Base-by-base conservation (phyloP, 1,140 invertebrate species). In the Parapsyche elsis region DNA sequence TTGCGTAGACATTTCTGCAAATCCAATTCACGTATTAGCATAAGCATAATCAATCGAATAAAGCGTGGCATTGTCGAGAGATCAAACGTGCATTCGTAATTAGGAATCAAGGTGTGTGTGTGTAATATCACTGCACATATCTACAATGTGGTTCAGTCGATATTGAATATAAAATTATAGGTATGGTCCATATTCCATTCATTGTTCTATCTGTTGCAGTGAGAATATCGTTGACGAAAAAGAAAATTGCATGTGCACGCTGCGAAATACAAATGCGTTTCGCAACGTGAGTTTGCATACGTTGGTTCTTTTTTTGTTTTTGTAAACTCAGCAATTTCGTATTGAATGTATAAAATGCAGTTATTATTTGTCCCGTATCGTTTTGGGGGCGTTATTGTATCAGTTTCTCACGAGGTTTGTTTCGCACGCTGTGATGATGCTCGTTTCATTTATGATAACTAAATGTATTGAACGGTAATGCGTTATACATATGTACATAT, bases 1-100 rank as follows among this genome's bases (percentile, higher is more conserved):
- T 53, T 53, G 16, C 16, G 49, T 53, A 53, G 12, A 53, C 16
- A 53, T 53, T 53, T 12, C 12, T 53, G 16, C 16, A 53, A 53
- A 38, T 38, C 1, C 30, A 7, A 12, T 53, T 53, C 12, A 12
- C 2, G 4, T 53, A 5, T 53, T 53, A 53, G 49, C 49, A 53
- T 53, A 53, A 46, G 5, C 49, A 16, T 53, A 53, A 53, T 53
- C 16, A 4, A 5, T 53, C 12, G 12, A 53, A 53, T 16, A 53
- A 38, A 2, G 10, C 49, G 10, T 53, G 12, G 12, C 16, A 53
- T 14, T 53, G 49, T 53, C 1, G 1, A 53, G 16, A 12, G 24
- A 30, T 26, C 64, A 67, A 67, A 67, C 64, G 64, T 67, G 64
- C 24, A 24, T 67, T 26, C 64, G 21, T 67, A 26, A 67, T 23